A percentile compares a stretch with the other conserved stretches of the same genome.
phyloP scores from a whole-genome alignment of 2,888 invertebrate species.

The Rhogogaster chlorosoma region DNA sequence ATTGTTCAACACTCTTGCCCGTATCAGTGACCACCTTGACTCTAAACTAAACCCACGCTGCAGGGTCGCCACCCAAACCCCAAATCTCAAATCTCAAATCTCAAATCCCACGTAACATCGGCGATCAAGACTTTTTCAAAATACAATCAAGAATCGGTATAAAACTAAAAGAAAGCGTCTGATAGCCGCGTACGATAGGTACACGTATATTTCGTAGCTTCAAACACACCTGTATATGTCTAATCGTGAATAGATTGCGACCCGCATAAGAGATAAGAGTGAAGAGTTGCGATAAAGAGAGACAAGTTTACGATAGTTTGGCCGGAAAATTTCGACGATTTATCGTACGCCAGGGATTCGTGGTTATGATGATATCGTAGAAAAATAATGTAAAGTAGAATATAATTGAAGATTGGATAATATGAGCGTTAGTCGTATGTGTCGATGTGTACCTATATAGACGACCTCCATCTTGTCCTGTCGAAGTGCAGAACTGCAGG shows the following conservation, averaged over 20 bases:
- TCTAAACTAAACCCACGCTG: not conserved
- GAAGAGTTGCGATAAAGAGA: not conserved
- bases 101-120: not conserved
- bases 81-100: not conserved
- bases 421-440: not conserved
- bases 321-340: not conserved
- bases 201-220: not conserved
- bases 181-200: no score
- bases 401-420: not conserved
- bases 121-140: not conserved
- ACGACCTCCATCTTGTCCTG: conserved; percentile 76
- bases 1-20: conserved; percentile 13
- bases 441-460: conserved; percentile 70
- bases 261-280: not conserved
- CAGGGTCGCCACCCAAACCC: not conserved
- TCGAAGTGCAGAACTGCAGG: conserved; percentile 50
- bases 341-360: not conserved
- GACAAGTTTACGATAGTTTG: not conserved
- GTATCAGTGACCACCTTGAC: conserved; percentile 36
- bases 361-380: no score
- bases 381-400: not conserved
- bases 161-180: no score
- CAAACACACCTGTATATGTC: not conserved
- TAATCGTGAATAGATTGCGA: not conserved
- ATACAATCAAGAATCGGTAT: not conserved